These are phyloP conservation scores for Dipodomys ordii DNA, from an alignment of 2,113 vertebrate species.

Conservation along the genomic window DNA sequence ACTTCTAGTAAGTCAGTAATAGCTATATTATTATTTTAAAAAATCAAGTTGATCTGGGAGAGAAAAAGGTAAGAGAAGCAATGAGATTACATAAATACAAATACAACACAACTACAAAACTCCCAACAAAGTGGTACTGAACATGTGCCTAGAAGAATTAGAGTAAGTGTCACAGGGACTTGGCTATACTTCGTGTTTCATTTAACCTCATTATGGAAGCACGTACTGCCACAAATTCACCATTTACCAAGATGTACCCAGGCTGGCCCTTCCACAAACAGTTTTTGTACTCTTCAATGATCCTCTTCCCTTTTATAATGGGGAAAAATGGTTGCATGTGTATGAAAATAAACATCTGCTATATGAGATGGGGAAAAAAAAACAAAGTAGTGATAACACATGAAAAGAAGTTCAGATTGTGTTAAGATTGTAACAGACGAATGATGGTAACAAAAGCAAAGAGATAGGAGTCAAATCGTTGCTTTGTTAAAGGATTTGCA, in stretches of 20 bases:
- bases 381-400: slow-evolving; percentile 60
- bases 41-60: slow-evolving; percentile 3
- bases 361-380: slow-evolving; percentile 65
- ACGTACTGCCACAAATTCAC: slow-evolving; percentile 91
- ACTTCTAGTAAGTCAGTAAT: not conserved
- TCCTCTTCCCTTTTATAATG: slow-evolving; percentile 73
- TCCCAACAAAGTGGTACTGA: slow-evolving; percentile 31
- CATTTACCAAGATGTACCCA: slow-evolving; percentile 86
- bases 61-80: slow-evolving; percentile 20
- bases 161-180: slow-evolving; percentile 79
- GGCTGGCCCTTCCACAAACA: slow-evolving; percentile 73
- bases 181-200: slow-evolving; percentile 88
- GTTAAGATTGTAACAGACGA: not conserved
- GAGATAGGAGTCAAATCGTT: not conserved
- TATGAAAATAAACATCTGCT: slow-evolving; percentile 84
- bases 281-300: slow-evolving; percentile 68
- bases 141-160: slow-evolving; percentile 60
- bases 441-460: not conserved
- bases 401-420: slow-evolving; percentile 49
- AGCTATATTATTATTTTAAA: not conserved
- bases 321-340: slow-evolving; percentile 80
- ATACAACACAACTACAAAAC: not conserved
- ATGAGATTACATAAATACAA: slow-evolving; percentile 50
- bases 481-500: slow-evolving; percentile 20
- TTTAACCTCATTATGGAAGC: slow-evolving; percentile 91